Percentiles rank a stretch among this genome's conserved stretches.
These are phyloP conservation scores for Phaethornis superciliosus DNA, from an alignment of 2,113 vertebrate genomes.

Conservation along the genomic window DNA sequence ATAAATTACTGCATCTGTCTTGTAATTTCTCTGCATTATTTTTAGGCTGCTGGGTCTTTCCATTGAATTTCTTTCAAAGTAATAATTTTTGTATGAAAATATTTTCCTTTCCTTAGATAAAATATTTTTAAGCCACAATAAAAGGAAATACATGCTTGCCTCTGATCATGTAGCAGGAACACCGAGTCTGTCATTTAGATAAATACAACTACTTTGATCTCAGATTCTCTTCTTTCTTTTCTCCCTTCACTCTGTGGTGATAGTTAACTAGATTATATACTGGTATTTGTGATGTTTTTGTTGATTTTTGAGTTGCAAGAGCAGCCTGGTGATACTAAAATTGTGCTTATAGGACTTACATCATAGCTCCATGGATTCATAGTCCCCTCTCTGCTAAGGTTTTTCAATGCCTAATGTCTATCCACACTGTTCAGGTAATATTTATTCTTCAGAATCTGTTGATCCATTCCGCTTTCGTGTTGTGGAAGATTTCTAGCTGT, in stretches of 20 bases:
- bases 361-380: background rate
- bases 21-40: background rate
- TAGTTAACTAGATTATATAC: background rate
- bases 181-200: background rate
- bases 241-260: fast-evolving
- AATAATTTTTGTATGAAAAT: background rate
- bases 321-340: background rate
- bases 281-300: background rate
- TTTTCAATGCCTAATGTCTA: background rate
- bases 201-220: background rate
- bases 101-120: background rate
- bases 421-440: background rate
- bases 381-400: background rate
- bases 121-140: background rate
- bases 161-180: background rate
- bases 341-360: background rate
- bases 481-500: background rate
- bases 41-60: background rate
- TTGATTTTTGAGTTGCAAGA: background rate
- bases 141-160: background rate
- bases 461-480: background rate
- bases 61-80: background rate
- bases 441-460: background rate
- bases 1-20: background rate
- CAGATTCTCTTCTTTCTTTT: background rate